Evolutionary conservation across 2,888 invertebrate genomes (phyloP).

Genomic region (Caenorhabditis becei): DNA sequence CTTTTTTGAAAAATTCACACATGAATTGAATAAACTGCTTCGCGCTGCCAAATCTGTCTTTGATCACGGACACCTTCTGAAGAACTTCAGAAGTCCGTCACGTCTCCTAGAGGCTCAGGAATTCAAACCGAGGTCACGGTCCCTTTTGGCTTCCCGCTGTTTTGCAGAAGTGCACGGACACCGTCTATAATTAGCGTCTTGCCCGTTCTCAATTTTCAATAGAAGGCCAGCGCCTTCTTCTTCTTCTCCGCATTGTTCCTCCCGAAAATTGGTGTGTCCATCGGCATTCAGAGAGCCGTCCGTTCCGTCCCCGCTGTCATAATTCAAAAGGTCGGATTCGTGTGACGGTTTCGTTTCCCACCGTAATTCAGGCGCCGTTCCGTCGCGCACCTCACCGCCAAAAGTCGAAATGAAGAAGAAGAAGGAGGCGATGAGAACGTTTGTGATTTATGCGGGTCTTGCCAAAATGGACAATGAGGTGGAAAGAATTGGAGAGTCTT

Average conservation of each 20-base stretch:
- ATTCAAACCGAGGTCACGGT: too few species aligned
- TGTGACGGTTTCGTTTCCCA: slow-evolving; percentile 14
- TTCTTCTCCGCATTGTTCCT: slow-evolving; percentile 26
- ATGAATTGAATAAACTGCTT: slow-evolving; percentile 2
- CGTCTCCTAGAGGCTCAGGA: too few species aligned
- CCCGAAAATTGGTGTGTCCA: slow-evolving; percentile 46
- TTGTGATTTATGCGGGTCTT: slow-evolving; percentile 36
- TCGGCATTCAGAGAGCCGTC: slow-evolving; percentile 33
- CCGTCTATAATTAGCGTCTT: slow-evolving; percentile 21
- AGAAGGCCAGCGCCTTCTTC: slow-evolving; percentile 3
- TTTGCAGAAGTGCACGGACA: not conserved
- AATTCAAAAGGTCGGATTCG: slow-evolving; percentile 1
- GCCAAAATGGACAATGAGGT: slow-evolving; percentile 21
- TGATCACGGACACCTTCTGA: too few species aligned
- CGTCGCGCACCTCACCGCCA: slow-evolving; percentile 30
- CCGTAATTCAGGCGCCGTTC: slow-evolving; percentile 61
- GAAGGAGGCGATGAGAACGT: slow-evolving; percentile 11
- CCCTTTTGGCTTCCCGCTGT: not conserved
- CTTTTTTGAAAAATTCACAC: too few species aligned
- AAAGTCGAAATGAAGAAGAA: slow-evolving; percentile 29
- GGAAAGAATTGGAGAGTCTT: slow-evolving; percentile 14
- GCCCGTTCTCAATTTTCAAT: not conserved
- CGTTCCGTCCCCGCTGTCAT: slow-evolving; percentile 38
- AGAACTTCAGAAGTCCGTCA: too few species aligned
- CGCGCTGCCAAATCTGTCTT: not conserved